Evolutionary conservation across 2,888 invertebrate genomes (phyloP).

Genomic region (Serrognathus titanus): DNA sequence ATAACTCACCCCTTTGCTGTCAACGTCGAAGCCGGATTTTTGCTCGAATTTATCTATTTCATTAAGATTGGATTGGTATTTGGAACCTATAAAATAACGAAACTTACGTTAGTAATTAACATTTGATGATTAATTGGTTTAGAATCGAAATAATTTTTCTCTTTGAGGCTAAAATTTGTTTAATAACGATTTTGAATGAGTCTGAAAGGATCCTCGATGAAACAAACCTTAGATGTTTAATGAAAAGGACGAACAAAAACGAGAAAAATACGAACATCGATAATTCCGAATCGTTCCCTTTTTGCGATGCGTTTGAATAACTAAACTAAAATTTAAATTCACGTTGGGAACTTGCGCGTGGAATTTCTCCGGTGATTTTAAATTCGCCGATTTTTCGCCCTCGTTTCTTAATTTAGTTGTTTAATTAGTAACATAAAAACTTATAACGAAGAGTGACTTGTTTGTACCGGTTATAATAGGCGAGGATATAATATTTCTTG

Average conservation of each 20-base stretch:
- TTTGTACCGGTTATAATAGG: no score
- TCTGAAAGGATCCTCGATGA: background rate
- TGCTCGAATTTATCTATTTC: slow-evolving; percentile 79
- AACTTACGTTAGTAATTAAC: background rate
- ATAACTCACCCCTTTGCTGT: slow-evolving; percentile 52
- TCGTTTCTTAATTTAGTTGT: no score
- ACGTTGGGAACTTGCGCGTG: background rate
- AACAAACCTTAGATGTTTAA: slow-evolving; percentile 20
- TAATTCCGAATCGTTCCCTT: slow-evolving; percentile 2
- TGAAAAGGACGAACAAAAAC: slow-evolving; percentile 18
- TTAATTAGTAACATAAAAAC: no score
- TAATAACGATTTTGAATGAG: no score
- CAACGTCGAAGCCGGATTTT: slow-evolving; percentile 56
- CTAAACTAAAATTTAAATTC: slow-evolving; percentile 2
- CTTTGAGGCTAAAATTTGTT: background rate
- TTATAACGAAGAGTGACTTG: no score
- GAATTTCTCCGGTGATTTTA: no score
- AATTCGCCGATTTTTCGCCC: no score
- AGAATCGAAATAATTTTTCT: background rate
- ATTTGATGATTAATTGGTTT: background rate
- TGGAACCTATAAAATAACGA: slow-evolving; percentile 57
- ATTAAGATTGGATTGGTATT: slow-evolving; percentile 70
- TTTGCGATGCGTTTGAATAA: slow-evolving; percentile 3
- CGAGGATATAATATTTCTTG: no score
- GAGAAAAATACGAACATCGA: slow-evolving; percentile 15